These are phyloP conservation scores for Nomada ferruginata DNA, from an alignment of 2,888 invertebrate genomes.

Conservation along the genomic window DNA sequence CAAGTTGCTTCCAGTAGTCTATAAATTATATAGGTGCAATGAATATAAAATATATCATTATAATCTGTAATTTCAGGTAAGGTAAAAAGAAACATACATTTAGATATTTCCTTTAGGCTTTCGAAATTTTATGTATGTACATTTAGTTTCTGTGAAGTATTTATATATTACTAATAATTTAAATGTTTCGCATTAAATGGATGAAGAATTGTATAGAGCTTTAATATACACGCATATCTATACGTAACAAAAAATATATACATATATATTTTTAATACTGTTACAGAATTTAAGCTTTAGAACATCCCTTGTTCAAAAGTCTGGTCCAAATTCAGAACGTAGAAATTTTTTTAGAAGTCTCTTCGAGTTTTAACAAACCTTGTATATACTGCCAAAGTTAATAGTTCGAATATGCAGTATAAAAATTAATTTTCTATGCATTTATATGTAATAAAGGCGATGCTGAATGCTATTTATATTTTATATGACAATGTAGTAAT, in stretches of 20 bases:
- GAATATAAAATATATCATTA: neutral
- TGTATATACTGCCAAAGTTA: conserved; percentile 60
- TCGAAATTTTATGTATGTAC: neutral
- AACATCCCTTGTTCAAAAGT: conserved; percentile 39
- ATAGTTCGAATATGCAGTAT: conserved; percentile 34
- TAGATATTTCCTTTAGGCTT: neutral
- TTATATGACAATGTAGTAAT: conserved; percentile 51
- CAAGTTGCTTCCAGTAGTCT: conserved; percentile 49
- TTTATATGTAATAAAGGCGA: conserved; percentile 49
- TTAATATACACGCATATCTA: conserved; percentile 30
- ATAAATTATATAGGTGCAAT: neutral
- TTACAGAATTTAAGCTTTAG: conserved; percentile 41
- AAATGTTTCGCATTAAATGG: conserved; percentile 17
- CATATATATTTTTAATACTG: conserved; percentile 63
- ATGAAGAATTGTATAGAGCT: conserved; percentile 26
- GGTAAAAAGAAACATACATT: neutral
- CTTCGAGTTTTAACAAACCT: conserved; percentile 26
- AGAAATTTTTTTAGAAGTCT: conserved; percentile 41
- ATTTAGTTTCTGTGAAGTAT: neutral
- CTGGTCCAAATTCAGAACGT: conserved; percentile 50
- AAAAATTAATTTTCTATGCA: conserved; percentile 55
- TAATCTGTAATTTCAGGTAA: too few species aligned
- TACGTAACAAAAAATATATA: conserved; percentile 30
- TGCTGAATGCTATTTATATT: conserved; percentile 48
- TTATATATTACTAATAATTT: conserved; percentile 13